Conservation (phyloP, 2,113 vertebrate species). For the Glaucomys volans region DNA sequence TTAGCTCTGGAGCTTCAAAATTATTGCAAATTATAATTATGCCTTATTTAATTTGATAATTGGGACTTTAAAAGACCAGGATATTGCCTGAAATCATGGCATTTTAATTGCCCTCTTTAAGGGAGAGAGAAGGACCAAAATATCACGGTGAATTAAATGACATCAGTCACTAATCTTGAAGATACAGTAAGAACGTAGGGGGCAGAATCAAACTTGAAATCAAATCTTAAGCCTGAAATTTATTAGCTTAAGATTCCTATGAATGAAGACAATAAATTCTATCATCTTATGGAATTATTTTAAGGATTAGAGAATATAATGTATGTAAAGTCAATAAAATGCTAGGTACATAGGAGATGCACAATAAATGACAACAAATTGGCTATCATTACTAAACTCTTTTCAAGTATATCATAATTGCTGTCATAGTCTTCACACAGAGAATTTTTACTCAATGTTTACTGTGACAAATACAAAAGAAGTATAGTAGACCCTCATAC, state of each 20-base stretch:
- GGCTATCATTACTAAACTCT: conserved; percentile 40
- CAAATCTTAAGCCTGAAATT: conserved; percentile 50
- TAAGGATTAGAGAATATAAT: conserved; percentile 39
- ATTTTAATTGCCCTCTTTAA: not conserved
- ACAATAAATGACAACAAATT: not conserved
- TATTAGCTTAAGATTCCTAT: not conserved
- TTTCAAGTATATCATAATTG: not conserved
- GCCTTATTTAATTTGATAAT: not conserved
- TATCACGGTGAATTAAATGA: not conserved
- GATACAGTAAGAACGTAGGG: not conserved
- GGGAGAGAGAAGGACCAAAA: conserved; percentile 16
- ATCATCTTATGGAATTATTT: not conserved
- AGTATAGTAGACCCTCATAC: not conserved
- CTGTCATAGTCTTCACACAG: not conserved
- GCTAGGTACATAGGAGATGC: not conserved
- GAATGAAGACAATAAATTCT: conserved; percentile 39
- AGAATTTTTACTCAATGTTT: conserved; percentile 12
- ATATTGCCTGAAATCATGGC: not conserved
- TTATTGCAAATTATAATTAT: not conserved
- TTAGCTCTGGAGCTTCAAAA: not conserved
- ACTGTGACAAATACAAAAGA: not conserved
- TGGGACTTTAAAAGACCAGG: not conserved
- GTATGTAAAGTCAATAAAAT: not conserved
- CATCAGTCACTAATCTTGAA: not conserved
- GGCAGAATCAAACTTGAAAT: conserved; percentile 37